Conservation (phyloP, 2,888 invertebrate genomes). For the Smittia sp. region DNA sequence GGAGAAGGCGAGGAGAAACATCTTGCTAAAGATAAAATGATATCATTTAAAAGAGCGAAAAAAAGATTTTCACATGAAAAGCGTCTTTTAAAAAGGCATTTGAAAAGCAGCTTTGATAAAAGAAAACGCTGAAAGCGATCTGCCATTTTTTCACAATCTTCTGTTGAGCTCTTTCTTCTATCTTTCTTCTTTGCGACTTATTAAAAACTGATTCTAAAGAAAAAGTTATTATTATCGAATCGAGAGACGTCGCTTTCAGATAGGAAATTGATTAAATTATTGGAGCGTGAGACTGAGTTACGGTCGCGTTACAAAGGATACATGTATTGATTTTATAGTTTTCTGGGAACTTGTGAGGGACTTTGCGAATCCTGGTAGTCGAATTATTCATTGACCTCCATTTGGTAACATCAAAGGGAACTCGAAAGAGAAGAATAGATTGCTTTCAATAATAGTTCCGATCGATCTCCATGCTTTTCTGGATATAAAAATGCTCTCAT, state of each 20-base stretch:
- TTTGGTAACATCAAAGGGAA: too few species aligned
- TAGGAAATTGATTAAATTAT: slow-evolving; percentile 12
- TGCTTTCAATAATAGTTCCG: too few species aligned
- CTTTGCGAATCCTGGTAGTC: too few species aligned
- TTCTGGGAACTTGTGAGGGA: too few species aligned
- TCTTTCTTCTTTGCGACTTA: background rate
- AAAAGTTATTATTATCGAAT: slow-evolving; percentile 13
- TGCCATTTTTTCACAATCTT: background rate
- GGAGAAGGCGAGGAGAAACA: background rate
- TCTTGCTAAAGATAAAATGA: slow-evolving; percentile 10
- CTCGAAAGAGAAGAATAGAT: too few species aligned
- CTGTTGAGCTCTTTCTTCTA: background rate
- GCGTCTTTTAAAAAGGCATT: slow-evolving; percentile 8
- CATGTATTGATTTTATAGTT: too few species aligned
- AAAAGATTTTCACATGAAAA: background rate
- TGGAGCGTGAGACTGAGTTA: background rate
- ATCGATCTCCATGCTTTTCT: too few species aligned
- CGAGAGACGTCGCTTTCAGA: background rate
- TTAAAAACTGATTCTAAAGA: slow-evolving; percentile 9
- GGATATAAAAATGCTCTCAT: too few species aligned
- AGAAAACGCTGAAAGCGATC: background rate
- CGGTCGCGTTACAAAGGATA: too few species aligned
- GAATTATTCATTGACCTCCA: too few species aligned
- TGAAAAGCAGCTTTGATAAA: background rate
- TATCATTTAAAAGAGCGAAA: background rate